Evolutionary conservation across 2,888 invertebrate species (phyloP).

Genomic region (Pollenia angustigena): DNA sequence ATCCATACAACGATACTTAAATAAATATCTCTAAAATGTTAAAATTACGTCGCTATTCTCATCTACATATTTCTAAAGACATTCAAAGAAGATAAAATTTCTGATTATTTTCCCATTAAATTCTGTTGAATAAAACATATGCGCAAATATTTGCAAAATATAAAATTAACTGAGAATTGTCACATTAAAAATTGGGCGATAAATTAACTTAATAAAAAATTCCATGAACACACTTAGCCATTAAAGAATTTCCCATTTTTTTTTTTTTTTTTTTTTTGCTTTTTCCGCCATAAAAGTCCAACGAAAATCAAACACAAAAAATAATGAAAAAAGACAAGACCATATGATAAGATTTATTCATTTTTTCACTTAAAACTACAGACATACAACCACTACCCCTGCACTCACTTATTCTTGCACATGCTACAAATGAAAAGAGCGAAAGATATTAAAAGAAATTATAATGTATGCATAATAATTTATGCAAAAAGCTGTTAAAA

Average conservation of each 20-base stretch:
- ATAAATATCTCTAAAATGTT: too few relatives aligned
- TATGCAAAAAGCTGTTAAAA: slow-evolving; percentile 58
- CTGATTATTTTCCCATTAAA: slow-evolving; percentile 49
- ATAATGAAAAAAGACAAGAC: slow-evolving; percentile 12
- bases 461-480: slow-evolving; percentile 44
- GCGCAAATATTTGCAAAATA: slow-evolving; percentile 49
- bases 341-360: slow-evolving; percentile 49
- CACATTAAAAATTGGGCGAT: slow-evolving; percentile 1
- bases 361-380: neutral
- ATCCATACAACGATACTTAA: too few relatives aligned
- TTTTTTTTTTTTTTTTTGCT: slow-evolving; percentile 2
- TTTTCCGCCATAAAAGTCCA: slow-evolving; percentile 22
- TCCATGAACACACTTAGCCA: slow-evolving; percentile 38
- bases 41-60: too few relatives aligned
- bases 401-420: neutral
- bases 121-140: slow-evolving; percentile 31
- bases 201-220: slow-evolving; percentile 46
- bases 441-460: slow-evolving; percentile 40
- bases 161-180: slow-evolving; percentile 44
- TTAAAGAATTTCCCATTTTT: slow-evolving; percentile 10
- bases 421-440: slow-evolving; percentile 18
- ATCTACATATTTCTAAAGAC: neutral
- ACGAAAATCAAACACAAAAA: neutral
- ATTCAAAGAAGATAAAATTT: neutral
- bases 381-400: slow-evolving; percentile 4